Percentiles rank a stretch among this genome's conserved stretches.
Conservation (phyloP, 1,140 invertebrate genomes). For the Helicorthomorpha holstii region DNA sequence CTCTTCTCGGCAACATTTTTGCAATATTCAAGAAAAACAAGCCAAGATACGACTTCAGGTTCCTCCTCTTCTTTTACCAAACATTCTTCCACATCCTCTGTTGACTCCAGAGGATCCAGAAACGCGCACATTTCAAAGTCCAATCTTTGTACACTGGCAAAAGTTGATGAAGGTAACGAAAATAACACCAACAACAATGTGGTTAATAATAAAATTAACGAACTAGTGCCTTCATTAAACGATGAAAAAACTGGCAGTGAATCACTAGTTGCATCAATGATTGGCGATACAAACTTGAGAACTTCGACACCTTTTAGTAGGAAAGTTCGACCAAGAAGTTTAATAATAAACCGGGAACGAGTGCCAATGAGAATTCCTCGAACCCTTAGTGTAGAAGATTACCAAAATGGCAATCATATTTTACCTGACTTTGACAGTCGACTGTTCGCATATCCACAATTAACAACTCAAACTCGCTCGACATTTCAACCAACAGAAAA, state of each 20-base stretch:
- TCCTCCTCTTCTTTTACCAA: neutral
- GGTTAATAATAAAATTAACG: slow-evolving; percentile 3
- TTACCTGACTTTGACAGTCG: slow-evolving; percentile 5
- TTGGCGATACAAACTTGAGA: neutral
- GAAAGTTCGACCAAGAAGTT: slow-evolving; percentile 2
- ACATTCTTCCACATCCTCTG: neutral
- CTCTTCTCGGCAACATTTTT: slow-evolving; percentile 14
- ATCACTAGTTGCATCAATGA: neutral
- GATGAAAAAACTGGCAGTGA: neutral
- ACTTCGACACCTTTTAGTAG: neutral
- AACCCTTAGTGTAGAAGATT: slow-evolving; percentile 5
- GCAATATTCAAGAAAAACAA: slow-evolving; percentile 10
- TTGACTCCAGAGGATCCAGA: slow-evolving; percentile 9
- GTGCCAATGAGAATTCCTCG: neutral
- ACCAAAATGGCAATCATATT: slow-evolving; percentile 7
- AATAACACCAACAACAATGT: neutral
- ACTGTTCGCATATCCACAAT: neutral
- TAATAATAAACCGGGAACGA: too few relatives aligned
- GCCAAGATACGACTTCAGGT: neutral
- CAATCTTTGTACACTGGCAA: slow-evolving; percentile 14
- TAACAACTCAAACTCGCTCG: neutral
- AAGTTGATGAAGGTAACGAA: slow-evolving; percentile 9
- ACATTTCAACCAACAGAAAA: too few relatives aligned
- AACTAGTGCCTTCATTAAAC: slow-evolving; percentile 9
- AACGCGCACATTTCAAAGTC: slow-evolving; percentile 18